A percentile compares a stretch with the other conserved stretches of the same genome.
phyloP scores from a whole-genome alignment of 2,888 invertebrate species.

The Blera fallax region DNA sequence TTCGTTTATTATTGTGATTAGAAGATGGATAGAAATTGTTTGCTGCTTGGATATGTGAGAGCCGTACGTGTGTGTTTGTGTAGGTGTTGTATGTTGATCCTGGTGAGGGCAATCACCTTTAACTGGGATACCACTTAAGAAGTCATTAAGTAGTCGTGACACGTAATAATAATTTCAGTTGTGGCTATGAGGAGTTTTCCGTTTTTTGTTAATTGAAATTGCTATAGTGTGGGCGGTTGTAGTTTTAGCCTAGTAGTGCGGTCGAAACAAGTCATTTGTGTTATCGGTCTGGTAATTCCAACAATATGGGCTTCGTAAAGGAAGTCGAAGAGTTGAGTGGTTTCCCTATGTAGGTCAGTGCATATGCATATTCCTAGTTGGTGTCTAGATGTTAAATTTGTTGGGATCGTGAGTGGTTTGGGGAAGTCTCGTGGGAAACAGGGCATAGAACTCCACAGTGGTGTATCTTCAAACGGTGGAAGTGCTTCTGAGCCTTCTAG shows the following conservation, averaged over 20 bases:
- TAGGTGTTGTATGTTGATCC: not conserved
- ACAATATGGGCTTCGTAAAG: not conserved
- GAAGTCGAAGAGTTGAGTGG: not conserved
- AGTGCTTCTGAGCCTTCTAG: too few relatives aligned
- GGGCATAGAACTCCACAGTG: too few relatives aligned
- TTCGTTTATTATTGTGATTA: constrained; percentile 31
- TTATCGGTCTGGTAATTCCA: not conserved
- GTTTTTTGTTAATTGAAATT: not conserved
- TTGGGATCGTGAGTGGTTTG: not conserved
- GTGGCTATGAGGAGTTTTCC: not conserved
- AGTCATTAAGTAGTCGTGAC: constrained; percentile 19
- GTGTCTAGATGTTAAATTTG: not conserved
- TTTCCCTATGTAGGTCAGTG: not conserved
- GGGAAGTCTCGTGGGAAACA: too few relatives aligned
- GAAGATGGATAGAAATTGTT: not conserved
- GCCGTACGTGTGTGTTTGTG: not conserved
- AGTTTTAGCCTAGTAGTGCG: not conserved
- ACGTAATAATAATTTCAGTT: constrained; percentile 7
- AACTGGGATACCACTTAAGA: constrained; percentile 19
- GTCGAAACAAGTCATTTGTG: not conserved
- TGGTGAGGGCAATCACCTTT: constrained; percentile 29
- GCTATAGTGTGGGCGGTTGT: not conserved
- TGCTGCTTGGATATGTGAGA: not conserved
- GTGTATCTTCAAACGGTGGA: too few relatives aligned
- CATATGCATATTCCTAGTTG: not conserved